Base-by-base conservation (phyloP, 2,113 vertebrate genomes). In the Centrocercus urophasianus region DNA sequence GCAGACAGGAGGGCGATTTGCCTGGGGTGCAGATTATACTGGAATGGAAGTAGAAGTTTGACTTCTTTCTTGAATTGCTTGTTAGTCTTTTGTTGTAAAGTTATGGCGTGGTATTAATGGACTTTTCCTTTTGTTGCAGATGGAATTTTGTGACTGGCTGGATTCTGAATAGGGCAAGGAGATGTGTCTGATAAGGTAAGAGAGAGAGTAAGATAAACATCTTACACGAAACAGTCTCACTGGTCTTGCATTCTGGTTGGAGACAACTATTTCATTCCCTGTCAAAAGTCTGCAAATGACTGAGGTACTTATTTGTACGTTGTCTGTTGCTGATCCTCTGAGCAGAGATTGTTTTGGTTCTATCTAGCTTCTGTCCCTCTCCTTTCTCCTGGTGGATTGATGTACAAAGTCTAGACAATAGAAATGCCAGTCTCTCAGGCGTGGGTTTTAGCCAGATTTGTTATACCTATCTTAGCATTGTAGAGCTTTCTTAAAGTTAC, bases 141-240 rank as follows among this genome's bases (percentile, higher is more conserved):
- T 95, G 93, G 95, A 85, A 94, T 91, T 95, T 94, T 92, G 61
- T 94, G 66, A 54, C 66, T 92, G 65, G 66, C 56, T 95, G 88
- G 50, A 24, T 88, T 90, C 88, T 82, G 88, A 96, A 93, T 96
- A 97, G 90, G 54, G 74, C 45, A 8, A 94, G 82, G 93, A 96
- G 80, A 95, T 97, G 94, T 13, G 36, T 91, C 80, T 95, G 67
- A 93, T 94, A 95, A 96, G 96, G 94, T 96, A 93, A 94, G 94
- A 89, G 32, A 72, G 54, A 38, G 91, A 76, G 79, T 84, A 79
- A 94, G 85, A 71, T 48, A 86, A 91, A 84, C 8, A 14, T 65
- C 6, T 21, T 82, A 17, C 21, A 59, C 28, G 21, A 61, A 93
- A 36, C 25, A 43, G 8, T 61, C 57, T 86, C 27, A 8, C 5